Evolutionary conservation across 2,113 vertebrate genomes (phyloP).

Genomic region (Regulus satrapa): DNA sequence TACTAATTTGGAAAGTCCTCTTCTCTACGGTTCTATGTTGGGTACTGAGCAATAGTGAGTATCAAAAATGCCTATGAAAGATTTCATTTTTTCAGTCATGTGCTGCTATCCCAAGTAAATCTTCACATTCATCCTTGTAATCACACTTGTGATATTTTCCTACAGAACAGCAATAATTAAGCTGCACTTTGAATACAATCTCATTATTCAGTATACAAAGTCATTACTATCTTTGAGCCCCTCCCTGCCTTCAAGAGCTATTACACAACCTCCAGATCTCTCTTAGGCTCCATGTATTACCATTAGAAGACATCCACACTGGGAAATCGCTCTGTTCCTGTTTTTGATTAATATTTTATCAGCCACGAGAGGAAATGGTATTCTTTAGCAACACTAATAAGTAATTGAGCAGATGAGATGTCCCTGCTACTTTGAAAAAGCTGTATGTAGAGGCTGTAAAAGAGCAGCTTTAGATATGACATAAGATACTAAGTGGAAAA

Average conservation of each 20-base stretch:
- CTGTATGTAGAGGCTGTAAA: constrained; percentile 9
- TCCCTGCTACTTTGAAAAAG: constrained; percentile 60
- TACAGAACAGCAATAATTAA: background rate
- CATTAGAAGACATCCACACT: constrained; percentile 87
- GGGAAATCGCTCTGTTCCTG: constrained; percentile 89
- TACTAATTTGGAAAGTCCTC: background rate
- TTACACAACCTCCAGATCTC: constrained; percentile 85
- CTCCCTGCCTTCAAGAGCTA: constrained; percentile 78
- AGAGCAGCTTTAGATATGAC: background rate
- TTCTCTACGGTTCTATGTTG: fast-evolving
- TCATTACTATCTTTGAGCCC: constrained; percentile 74
- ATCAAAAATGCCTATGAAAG: background rate
- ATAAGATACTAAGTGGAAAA: background rate
- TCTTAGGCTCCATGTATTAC: constrained; percentile 79
- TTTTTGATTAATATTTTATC: constrained; percentile 97
- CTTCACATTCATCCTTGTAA: background rate
- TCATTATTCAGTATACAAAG: constrained; percentile 63
- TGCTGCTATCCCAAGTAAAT: background rate
- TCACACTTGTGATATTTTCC: background rate
- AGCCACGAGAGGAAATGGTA: constrained; percentile 89
- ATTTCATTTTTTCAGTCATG: background rate
- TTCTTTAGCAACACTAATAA: constrained; percentile 91
- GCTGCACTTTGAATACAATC: constrained; percentile 13
- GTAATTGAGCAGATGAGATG: constrained; percentile 83
- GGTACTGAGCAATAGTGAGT: background rate